Percentiles rank a stretch among this genome's conserved stretches.
phyloP scores from a whole-genome alignment of 2,113 vertebrate genomes.

The Crotalus helleri region DNA sequence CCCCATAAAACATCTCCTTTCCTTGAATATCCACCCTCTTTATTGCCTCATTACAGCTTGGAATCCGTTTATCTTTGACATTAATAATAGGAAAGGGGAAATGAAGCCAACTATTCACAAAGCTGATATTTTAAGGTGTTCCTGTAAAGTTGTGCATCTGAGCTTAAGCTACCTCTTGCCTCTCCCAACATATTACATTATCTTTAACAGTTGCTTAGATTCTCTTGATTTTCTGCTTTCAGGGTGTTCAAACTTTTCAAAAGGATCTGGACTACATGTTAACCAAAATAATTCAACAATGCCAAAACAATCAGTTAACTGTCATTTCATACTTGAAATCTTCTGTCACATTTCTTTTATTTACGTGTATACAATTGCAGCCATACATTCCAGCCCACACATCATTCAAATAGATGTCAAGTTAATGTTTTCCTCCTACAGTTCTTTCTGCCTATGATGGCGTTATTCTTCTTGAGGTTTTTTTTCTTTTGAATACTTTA shows the following conservation, averaged over 20 bases:
- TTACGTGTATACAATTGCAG: neutral
- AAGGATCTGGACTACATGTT: accelerated
- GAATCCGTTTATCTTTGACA: neutral
- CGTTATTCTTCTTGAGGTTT: constrained; percentile 9
- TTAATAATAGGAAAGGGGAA: neutral
- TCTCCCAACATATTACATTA: neutral
- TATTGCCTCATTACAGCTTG: neutral
- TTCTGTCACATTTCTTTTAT: neutral
- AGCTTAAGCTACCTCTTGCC: neutral
- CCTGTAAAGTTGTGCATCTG: neutral
- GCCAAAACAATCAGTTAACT: neutral
- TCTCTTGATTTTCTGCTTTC: neutral
- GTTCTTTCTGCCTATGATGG: neutral
- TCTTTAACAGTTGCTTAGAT: neutral
- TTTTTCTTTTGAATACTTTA: constrained; percentile 31
- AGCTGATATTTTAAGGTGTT: neutral
- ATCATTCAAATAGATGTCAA: neutral
- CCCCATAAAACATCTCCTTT: neutral
- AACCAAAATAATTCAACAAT: constrained; percentile 5
- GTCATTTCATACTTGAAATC: neutral
- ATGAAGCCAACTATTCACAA: neutral
- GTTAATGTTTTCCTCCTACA: neutral
- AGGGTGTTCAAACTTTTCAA: neutral
- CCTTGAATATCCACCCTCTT: neutral
- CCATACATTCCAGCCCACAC: neutral